Percentiles rank a stretch among this genome's conserved stretches.
These are phyloP conservation scores for Liolophura sinensis DNA, from an alignment of 1,140 invertebrate genomes.

Conservation along the genomic window DNA sequence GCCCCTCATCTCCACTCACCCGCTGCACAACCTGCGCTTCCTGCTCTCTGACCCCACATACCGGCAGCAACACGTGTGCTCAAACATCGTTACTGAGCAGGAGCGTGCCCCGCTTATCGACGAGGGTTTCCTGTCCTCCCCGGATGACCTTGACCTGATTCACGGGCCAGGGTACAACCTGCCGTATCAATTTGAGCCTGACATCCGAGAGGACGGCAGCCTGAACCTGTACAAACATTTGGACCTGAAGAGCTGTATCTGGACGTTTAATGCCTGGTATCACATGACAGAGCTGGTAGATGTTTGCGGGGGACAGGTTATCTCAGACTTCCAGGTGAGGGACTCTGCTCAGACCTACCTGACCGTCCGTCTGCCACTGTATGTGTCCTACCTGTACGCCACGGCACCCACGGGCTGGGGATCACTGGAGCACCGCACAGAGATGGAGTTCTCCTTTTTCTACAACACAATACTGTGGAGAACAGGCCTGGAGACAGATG, in stretches of 20 bases:
- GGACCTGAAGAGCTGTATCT: slow-evolving; percentile 59
- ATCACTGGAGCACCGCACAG: slow-evolving; percentile 59
- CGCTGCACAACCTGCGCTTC: slow-evolving; percentile 59
- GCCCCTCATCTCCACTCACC: slow-evolving; percentile 60
- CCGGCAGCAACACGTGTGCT: slow-evolving; percentile 61
- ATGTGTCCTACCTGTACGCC: slow-evolving; percentile 60
- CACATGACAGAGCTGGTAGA: slow-evolving; percentile 61
- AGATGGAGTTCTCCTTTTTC: slow-evolving; percentile 61
- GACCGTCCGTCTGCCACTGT: slow-evolving; percentile 59
- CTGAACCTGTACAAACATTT: slow-evolving; percentile 60
- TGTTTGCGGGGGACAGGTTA: slow-evolving; percentile 59
- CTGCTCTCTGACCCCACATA: slow-evolving; percentile 59
- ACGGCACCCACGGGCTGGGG: slow-evolving; percentile 59
- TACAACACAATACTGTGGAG: slow-evolving; percentile 59
- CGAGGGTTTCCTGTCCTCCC: slow-evolving; percentile 46
- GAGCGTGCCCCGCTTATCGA: slow-evolving; percentile 31
- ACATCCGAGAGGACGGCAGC: slow-evolving; percentile 47
- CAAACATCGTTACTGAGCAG: slow-evolving; percentile 56
- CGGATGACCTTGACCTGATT: slow-evolving; percentile 6
- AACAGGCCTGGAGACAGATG: slow-evolving; percentile 54
- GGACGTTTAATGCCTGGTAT: slow-evolving; percentile 62
- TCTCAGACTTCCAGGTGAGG: slow-evolving; percentile 57
- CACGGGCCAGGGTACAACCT: slow-evolving; percentile 34
- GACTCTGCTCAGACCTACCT: slow-evolving; percentile 56
- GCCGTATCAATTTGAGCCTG: slow-evolving; percentile 52